These are phyloP conservation scores for Yponomeuta cagnagella DNA, from an alignment of 2,888 invertebrate species.

Conservation along the genomic window DNA sequence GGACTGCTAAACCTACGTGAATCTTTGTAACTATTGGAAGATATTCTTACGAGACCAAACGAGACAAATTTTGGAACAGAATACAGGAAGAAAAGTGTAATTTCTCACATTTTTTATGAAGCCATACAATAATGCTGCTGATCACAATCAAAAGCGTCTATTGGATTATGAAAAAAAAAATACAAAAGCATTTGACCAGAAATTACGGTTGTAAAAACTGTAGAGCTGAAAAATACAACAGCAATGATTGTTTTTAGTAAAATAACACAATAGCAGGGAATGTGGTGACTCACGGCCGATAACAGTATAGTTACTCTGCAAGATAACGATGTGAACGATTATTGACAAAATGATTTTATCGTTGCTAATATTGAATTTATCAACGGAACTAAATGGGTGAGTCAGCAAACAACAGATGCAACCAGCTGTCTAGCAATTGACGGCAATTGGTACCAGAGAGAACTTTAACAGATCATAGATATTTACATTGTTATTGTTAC, in stretches of 20 bases:
- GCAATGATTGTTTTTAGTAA: neutral
- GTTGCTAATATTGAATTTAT: constrained; percentile 7
- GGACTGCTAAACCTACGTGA: too few species aligned
- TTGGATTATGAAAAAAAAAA: too few species aligned
- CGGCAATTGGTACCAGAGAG: neutral
- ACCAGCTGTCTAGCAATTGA: neutral
- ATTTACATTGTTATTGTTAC: too few species aligned
- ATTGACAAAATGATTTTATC: constrained; percentile 11
- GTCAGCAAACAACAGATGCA: neutral
- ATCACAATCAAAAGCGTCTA: too few species aligned
- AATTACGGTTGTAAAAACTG: neutral
- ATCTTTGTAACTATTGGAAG: too few species aligned
- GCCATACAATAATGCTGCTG: too few species aligned
- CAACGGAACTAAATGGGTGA: constrained; percentile 3
- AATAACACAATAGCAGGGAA: neutral
- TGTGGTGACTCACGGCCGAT: neutral
- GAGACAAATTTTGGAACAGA: too few species aligned
- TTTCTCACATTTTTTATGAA: too few species aligned
- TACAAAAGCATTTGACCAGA: neutral
- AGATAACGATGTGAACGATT: neutral
- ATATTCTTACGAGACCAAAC: too few species aligned
- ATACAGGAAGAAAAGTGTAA: too few species aligned
- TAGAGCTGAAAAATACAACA: neutral
- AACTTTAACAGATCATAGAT: neutral
- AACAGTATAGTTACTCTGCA: neutral